Evolutionary conservation across 1,140 invertebrate genomes (phyloP).

Genomic region (Littorina saxatilis): DNA sequence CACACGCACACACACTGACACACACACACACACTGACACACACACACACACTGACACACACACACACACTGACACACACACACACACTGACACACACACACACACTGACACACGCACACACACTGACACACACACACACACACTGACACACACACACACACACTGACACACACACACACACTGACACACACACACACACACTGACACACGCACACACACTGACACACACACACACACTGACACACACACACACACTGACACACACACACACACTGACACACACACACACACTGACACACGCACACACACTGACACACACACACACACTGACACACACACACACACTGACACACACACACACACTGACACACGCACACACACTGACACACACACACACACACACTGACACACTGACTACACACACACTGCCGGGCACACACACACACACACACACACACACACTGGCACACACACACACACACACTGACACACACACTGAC

Average conservation of each 20-base stretch:
- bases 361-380: background rate
- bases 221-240: background rate
- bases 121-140: conserved; percentile 2
- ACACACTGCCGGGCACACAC: background rate
- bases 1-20: too few relatives aligned
- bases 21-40: too few relatives aligned
- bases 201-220: background rate
- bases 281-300: conserved; percentile 5
- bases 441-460: background rate
- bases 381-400: background rate
- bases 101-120: conserved; percentile 3
- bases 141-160: background rate
- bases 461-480: background rate
- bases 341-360: background rate
- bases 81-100: background rate
- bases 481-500: background rate
- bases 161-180: background rate
- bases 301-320: background rate
- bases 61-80: background rate
- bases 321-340: background rate
- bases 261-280: background rate
- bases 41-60: background rate
- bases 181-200: background rate
- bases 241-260: background rate
- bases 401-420: background rate